A percentile compares a stretch with the other conserved stretches of the same genome.
Evolutionary conservation across 2,113 vertebrate species (phyloP).

Genomic region (Lipophrys pholis): DNA sequence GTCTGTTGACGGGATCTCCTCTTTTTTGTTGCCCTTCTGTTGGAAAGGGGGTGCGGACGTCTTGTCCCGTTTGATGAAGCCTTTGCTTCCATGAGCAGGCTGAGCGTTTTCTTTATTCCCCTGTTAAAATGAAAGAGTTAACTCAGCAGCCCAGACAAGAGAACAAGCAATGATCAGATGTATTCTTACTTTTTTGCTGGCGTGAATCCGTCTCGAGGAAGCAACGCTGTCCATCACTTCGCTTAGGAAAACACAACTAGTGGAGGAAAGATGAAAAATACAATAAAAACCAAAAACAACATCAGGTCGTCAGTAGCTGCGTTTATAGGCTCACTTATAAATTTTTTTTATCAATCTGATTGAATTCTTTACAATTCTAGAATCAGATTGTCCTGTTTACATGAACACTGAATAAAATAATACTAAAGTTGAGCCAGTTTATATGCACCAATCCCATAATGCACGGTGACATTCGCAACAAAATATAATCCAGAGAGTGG

Average conservation of each 20-base stretch:
- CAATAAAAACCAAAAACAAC: background rate
- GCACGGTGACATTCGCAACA: no score
- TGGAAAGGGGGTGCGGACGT: constrained; percentile 37
- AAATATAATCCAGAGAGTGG: no score
- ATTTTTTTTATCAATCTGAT: no score
- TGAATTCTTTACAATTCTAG: no score
- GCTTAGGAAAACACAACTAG: background rate
- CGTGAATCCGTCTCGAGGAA: constrained; percentile 37
- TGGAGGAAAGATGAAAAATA: background rate
- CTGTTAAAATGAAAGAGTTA: constrained; percentile 44
- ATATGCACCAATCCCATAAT: no score
- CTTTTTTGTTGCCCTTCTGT: constrained; percentile 54
- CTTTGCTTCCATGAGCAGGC: constrained; percentile 54
- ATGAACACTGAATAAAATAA: no score
- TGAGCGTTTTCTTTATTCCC: constrained; percentile 82
- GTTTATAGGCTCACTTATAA: no score
- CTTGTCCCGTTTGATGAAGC: constrained; percentile 47
- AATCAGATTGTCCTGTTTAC: no score
- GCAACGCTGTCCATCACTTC: constrained; percentile 64
- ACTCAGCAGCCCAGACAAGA: background rate
- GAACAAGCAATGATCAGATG: background rate
- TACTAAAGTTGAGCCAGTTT: no score
- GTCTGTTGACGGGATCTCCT: constrained; percentile 15
- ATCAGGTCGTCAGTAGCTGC: no score
- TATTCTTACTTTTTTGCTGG: constrained; percentile 50